A percentile compares a stretch with the other conserved stretches of the same genome.
phyloP scores from a whole-genome alignment of 92 coral and sea anemone species.

The Pocillopora meandrina region DNA sequence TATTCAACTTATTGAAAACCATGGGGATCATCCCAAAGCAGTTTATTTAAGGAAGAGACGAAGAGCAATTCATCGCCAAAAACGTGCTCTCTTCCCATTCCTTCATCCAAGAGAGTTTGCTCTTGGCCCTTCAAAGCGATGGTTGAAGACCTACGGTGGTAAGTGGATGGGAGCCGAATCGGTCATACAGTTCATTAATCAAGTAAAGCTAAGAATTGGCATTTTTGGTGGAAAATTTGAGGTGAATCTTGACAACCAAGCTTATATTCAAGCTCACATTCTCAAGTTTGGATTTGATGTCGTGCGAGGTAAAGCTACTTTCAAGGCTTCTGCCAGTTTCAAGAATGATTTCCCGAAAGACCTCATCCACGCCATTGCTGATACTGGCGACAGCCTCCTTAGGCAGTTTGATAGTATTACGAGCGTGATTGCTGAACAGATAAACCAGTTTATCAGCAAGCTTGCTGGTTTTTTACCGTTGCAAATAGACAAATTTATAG shows the following conservation, averaged over 20 bases:
- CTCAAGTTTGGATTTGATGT: slow-evolving; percentile 77
- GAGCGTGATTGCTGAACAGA: slow-evolving; percentile 65
- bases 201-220: slow-evolving; percentile 76
- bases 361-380: slow-evolving; percentile 80
- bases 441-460: slow-evolving; percentile 66
- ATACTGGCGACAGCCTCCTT: slow-evolving; percentile 78
- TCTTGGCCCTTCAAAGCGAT: slow-evolving; percentile 74
- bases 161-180: slow-evolving; percentile 84
- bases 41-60: slow-evolving; percentile 69
- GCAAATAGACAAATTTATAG: slow-evolving; percentile 61
- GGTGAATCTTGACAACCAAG: slow-evolving; percentile 78
- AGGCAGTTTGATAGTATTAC: slow-evolving; percentile 69
- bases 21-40: slow-evolving; percentile 82
- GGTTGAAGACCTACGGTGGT: slow-evolving; percentile 84
- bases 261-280: slow-evolving; percentile 75
- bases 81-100: slow-evolving; percentile 87
- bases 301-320: slow-evolving; percentile 80
- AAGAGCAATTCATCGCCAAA: slow-evolving; percentile 66
- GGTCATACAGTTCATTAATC: slow-evolving; percentile 72
- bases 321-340: slow-evolving; percentile 92
- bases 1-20: slow-evolving; percentile 82
- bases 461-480: slow-evolving; percentile 68
- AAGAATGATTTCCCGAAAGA: slow-evolving; percentile 97
- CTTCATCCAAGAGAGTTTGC: slow-evolving; percentile 85
- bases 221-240: slow-evolving; percentile 92